These are phyloP conservation scores for Tridacna crocea DNA, from an alignment of 2,888 invertebrate species.

Conservation along the genomic window DNA sequence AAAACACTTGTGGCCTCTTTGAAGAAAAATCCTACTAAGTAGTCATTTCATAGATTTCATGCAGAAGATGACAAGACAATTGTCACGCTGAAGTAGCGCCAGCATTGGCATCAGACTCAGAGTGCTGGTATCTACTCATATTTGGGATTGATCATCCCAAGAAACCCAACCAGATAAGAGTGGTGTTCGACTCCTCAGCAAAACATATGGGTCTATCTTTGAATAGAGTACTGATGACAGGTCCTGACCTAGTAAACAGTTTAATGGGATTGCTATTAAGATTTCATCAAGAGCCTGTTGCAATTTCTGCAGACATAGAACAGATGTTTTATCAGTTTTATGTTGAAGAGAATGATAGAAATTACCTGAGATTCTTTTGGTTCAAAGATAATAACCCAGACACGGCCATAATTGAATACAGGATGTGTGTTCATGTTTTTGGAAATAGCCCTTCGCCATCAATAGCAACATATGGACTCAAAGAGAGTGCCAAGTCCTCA, in stretches of 20 bases:
- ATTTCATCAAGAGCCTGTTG: conserved; percentile 1
- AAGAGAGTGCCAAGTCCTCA: not conserved
- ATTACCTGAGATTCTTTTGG: not conserved
- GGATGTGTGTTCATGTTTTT: not conserved
- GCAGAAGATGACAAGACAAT: conserved; percentile 1
- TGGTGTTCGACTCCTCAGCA: not conserved
- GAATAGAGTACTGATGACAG: not conserved
- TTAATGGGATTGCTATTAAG: not conserved
- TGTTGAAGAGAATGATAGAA: not conserved
- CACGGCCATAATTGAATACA: not conserved
- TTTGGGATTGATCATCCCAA: not conserved
- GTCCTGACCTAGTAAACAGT: not conserved
- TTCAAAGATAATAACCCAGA: not conserved
- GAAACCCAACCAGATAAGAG: not conserved
- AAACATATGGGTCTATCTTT: not conserved
- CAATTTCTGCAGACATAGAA: not conserved
- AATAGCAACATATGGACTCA: not conserved
- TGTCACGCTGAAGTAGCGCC: not conserved
- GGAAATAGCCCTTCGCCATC: not conserved
- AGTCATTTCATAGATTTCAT: conserved; percentile 6
- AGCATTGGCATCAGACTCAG: not conserved
- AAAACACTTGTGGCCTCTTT: not conserved
- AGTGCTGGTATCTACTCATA: not conserved
- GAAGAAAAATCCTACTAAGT: not conserved
- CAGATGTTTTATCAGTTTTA: not conserved